Base-by-base conservation (phyloP, 2,113 vertebrate genomes). In the Pleuronectes platessa region DNA sequence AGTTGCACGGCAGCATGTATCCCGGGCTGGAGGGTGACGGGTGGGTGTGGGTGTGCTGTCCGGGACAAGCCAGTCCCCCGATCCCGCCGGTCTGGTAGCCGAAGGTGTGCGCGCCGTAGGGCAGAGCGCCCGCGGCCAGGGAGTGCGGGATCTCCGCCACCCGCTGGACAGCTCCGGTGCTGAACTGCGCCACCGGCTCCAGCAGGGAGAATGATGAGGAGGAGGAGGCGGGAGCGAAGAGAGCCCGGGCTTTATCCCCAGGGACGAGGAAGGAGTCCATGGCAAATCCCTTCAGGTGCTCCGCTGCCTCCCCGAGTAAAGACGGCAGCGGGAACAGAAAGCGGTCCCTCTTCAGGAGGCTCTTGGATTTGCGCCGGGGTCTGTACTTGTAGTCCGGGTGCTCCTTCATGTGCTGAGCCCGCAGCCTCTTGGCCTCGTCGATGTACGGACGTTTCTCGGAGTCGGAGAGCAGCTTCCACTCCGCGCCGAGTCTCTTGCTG, bases 311-410 rank as follows among this genome's bases (percentile, higher is more conserved):
- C 86, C 96, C 96, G 82, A 97, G 95, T 88, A 96, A 18, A 40
- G 96, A 62, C 47, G 96, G 96, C 91, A 97, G 88, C 83, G 97
- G 95, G 89, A 97, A 97, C 83, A 97, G 94, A 80, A 97, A 96
- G 82, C 96, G 96, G 94, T 97, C 97, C 85, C 96, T 96, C 89
- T 96, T 97, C 66, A 96, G 93, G 70, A 96, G 94, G 74, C 95
- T 95, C 93, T 96, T 98, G 88, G 97, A 94, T 86, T 99, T 99
- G 87, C 97, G 97, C 85, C 97, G 93, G 51, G 97, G 97, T 88
- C 97, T 89, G 92, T 99, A 99, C 92, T 99, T 99, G 94, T 99
- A 99, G 94, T 99, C 96, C 18, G 98, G 97, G 63, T 99, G 97
- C 61, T 99, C 97, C 92, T 96, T 96, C 97, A 99, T 97, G 93